phyloP scores from a whole-genome alignment of 2,113 vertebrate species.

The Actenoides hombroni region DNA sequence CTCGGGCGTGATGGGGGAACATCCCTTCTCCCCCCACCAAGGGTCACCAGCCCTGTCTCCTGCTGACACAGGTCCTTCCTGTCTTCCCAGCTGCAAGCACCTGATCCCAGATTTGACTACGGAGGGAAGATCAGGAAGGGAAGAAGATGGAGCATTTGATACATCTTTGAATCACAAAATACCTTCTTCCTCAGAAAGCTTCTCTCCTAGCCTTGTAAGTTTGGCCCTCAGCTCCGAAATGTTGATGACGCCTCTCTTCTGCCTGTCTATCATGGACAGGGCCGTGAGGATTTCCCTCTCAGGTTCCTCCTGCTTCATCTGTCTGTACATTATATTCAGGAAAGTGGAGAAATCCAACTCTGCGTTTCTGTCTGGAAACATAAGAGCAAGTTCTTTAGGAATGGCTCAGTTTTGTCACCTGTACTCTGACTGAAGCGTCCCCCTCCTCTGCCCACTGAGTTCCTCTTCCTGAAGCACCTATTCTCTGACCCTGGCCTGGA shows the following conservation, averaged over 20 bases:
- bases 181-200: conserved; percentile 91
- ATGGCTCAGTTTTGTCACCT: accelerated
- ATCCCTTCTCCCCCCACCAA: background rate
- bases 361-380: conserved; percentile 73
- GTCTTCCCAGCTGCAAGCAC: background rate
- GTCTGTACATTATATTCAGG: conserved; percentile 91
- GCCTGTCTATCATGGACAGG: conserved; percentile 89
- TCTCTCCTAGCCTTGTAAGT: conserved; percentile 89
- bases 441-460: accelerated
- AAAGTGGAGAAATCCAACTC: conserved; percentile 96
- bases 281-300: conserved; percentile 88
- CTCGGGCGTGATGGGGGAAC: background rate
- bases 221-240: conserved; percentile 86
- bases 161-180: background rate
- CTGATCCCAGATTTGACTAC: background rate
- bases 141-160: background rate
- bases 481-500: background rate
- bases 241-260: conserved; percentile 84
- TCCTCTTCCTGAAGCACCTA: too few species aligned
- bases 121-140: background rate
- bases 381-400: background rate
- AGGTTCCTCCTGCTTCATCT: conserved; percentile 90
- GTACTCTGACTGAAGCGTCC: background rate
- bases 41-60: background rate
- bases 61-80: background rate